A percentile compares a stretch with the other conserved stretches of the same genome.
Conservation (phyloP, 1,140 invertebrate genomes). For the Caerostris darwini region DNA sequence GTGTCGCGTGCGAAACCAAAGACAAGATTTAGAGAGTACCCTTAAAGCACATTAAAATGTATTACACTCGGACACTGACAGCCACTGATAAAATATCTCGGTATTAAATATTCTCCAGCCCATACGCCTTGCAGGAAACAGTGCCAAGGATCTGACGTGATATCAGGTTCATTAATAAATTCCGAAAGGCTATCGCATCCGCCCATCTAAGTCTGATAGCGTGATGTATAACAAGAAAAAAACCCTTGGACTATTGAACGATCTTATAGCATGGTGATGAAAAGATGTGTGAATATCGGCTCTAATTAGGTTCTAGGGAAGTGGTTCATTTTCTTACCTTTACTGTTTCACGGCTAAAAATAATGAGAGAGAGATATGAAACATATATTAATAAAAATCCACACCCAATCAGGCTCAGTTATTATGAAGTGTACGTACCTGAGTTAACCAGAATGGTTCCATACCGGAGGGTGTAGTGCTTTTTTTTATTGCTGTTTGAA, state of each 20-base stretch:
- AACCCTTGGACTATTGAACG: not conserved
- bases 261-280: not conserved
- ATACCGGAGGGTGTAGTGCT: not conserved
- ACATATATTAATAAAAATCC: conserved; percentile 47
- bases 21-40: no score
- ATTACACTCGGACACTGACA: no score
- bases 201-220: conserved; percentile 10
- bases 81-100: no score
- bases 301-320: conserved; percentile 19
- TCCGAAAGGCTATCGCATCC: conserved; percentile 9
- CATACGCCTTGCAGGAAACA: not conserved
- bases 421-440: not conserved
- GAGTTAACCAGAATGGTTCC: not conserved
- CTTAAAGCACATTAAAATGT: no score
- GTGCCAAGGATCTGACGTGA: not conserved
- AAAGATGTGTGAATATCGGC: conserved; percentile 44
- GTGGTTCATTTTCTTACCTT: not conserved
- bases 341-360: conserved; percentile 24
- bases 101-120: no score
- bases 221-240: conserved; percentile 17
- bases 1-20: no score
- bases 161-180: conserved; percentile 23
- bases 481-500: not conserved
- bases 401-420: conserved; percentile 20
- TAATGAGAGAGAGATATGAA: conserved; percentile 15